Evolutionary conservation across 2,797 vertebrate genomes (phyloP).

Genomic region (Sebastes dallii): DNA sequence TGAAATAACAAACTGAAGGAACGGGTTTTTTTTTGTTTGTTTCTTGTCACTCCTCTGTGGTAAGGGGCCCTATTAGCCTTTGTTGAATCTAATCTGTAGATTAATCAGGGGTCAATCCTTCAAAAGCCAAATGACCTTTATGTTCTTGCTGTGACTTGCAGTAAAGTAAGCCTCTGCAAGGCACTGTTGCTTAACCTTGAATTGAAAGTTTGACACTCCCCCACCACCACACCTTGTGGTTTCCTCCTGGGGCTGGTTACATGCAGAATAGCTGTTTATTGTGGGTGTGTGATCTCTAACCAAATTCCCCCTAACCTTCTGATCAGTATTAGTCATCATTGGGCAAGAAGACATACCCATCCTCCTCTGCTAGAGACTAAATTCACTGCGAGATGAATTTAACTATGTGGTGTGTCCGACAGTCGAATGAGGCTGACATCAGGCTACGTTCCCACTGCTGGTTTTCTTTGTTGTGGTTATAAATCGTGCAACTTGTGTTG

Average conservation of each 20-base stretch:
- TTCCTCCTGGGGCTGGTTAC: background rate
- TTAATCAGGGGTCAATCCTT: slow-evolving; percentile 42
- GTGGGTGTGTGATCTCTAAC: background rate
- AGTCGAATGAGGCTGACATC: background rate
- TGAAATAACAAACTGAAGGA: background rate
- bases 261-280: background rate
- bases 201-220: slow-evolving; percentile 10
- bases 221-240: background rate
- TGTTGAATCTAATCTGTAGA: slow-evolving; percentile 46
- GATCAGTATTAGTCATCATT: background rate
- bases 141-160: slow-evolving; percentile 11
- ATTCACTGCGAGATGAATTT: background rate
- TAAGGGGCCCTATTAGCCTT: background rate
- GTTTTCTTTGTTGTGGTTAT: background rate
- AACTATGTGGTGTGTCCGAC: background rate
- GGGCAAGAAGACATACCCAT: background rate
- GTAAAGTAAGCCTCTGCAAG: slow-evolving; percentile 16
- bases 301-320: background rate
- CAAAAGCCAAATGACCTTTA: slow-evolving; percentile 27
- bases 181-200: slow-evolving; percentile 14
- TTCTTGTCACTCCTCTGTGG: background rate
- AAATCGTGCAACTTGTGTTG: slow-evolving; percentile 6
- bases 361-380: background rate
- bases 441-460: background rate
- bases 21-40: background rate